phyloP scores from a whole-genome alignment of 92 coral and sea anemone genomes.

The Paramuricea clavata region DNA sequence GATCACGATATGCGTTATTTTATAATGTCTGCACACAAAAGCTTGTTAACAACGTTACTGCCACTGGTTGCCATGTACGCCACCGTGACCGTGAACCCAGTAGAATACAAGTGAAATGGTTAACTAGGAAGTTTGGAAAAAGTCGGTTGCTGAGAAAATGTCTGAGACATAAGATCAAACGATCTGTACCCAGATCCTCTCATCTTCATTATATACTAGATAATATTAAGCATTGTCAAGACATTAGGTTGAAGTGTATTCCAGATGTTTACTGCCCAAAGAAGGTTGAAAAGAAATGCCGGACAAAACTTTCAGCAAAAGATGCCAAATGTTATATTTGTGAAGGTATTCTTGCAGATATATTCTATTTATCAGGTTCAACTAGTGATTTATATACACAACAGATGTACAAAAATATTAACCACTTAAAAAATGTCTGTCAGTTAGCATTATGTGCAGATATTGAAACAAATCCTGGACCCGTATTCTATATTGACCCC shows the following conservation, averaged over 20 bases:
- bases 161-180: neutral
- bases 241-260: neutral
- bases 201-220: neutral
- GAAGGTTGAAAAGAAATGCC: neutral
- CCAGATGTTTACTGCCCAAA: neutral
- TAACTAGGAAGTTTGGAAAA: neutral
- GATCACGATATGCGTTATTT: neutral
- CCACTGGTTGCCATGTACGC: neutral
- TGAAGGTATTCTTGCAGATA: neutral
- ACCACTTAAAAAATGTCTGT: neutral
- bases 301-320: neutral
- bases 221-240: neutral
- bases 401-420: neutral
- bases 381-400: neutral
- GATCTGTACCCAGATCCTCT: neutral
- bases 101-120: constrained; percentile 6
- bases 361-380: neutral
- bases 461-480: constrained; percentile 59
- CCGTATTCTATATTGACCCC: constrained; percentile 41
- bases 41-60: neutral
- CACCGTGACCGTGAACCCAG: constrained; percentile 13
- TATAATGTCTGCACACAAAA: neutral
- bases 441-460: constrained; percentile 33
- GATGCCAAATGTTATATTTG: neutral
- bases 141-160: neutral